These are phyloP conservation scores for Drosophila virilis DNA, from an alignment of 1,140 invertebrate species.

Conservation along the genomic window DNA sequence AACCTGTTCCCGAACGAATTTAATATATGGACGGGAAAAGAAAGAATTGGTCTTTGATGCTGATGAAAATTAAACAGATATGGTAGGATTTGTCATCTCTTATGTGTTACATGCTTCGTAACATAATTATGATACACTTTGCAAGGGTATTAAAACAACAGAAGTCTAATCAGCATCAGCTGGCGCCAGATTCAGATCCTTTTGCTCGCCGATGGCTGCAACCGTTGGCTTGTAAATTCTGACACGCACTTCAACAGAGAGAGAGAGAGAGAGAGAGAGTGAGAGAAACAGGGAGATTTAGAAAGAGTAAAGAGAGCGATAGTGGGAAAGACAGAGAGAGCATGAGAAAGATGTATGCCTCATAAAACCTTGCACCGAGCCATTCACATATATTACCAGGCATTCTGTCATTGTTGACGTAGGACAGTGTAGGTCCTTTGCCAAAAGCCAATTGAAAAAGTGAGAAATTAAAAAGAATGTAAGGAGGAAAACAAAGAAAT, in stretches of 20 bases:
- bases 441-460: slow-evolving; percentile 12
- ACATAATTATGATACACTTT: too few relatives aligned
- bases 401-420: slow-evolving; percentile 13
- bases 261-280: neutral
- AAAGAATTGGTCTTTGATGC: neutral
- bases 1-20: too few relatives aligned
- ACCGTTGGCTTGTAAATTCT: slow-evolving; percentile 60
- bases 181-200: slow-evolving; percentile 23
- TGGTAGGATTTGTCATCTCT: too few relatives aligned
- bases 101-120: too few relatives aligned
- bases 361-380: slow-evolving; percentile 57
- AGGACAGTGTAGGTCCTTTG: neutral
- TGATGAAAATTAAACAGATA: too few relatives aligned
- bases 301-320: neutral
- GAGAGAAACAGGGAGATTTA: neutral
- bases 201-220: slow-evolving; percentile 12
- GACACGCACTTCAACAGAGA: slow-evolving; percentile 18
- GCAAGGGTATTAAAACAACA: neutral
- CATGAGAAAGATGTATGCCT: slow-evolving; percentile 14
- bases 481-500: neutral
- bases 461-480: neutral
- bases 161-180: slow-evolving; percentile 46
- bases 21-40: too few relatives aligned
- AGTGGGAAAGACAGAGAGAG: neutral
- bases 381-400: slow-evolving; percentile 54